phyloP scores from a whole-genome alignment of 2,113 vertebrate genomes.

The Psittacula cyanocephala region DNA sequence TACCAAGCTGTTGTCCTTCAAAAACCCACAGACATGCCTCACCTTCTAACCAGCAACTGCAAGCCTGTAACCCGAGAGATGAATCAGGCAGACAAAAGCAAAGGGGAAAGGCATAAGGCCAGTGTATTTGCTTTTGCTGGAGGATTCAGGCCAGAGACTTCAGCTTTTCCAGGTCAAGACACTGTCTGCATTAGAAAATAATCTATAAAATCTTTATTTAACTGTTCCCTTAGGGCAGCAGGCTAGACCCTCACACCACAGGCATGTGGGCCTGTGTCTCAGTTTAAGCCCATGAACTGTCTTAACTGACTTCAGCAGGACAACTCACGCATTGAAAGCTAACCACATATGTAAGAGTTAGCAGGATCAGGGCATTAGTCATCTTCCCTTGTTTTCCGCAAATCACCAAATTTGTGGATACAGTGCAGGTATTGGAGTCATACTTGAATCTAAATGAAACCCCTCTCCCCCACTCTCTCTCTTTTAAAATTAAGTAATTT shows the following conservation, averaged over 20 bases:
- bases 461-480: not conserved
- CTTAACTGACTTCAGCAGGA: slow-evolving; percentile 19
- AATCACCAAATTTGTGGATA: not conserved
- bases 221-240: not conserved
- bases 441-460: not conserved
- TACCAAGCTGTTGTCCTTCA: not conserved
- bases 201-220: not conserved
- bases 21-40: not conserved
- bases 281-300: not conserved
- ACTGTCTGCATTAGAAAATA: not conserved
- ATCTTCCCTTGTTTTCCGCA: not conserved
- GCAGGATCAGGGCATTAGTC: not conserved
- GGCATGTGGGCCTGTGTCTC: not conserved
- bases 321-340: not conserved
- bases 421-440: not conserved
- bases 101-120: not conserved
- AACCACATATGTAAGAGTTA: not conserved
- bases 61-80: not conserved
- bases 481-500: not conserved
- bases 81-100: not conserved
- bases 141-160: not conserved
- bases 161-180: not conserved
- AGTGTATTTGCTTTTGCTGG: not conserved
- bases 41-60: not conserved
- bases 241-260: not conserved